Conservation (phyloP, 2,797 vertebrate genomes). For the Alca torda region DNA sequence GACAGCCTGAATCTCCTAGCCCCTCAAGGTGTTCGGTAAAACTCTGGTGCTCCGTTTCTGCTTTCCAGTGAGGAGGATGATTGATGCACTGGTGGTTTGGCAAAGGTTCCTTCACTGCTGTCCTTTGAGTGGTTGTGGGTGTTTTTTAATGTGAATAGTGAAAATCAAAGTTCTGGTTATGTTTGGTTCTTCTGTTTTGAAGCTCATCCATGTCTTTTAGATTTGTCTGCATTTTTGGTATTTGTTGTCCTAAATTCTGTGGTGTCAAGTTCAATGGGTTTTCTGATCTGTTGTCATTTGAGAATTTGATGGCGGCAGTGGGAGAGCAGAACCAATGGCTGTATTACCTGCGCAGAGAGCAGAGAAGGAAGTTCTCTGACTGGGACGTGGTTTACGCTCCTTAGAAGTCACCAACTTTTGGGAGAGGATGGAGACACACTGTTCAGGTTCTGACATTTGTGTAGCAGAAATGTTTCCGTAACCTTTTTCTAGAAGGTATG, state of each 20-base stretch:
- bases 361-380: not conserved
- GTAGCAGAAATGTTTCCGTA: slow-evolving; percentile 31
- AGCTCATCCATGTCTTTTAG: not conserved
- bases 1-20: not conserved
- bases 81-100: not conserved
- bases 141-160: not conserved
- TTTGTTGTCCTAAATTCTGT: not conserved
- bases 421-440: not conserved
- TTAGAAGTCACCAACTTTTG: not conserved
- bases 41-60: not conserved
- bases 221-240: not conserved
- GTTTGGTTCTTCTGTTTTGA: not conserved
- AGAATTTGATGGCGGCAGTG: not conserved
- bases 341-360: not conserved
- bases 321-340: not conserved
- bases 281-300: not conserved
- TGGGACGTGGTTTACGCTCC: not conserved
- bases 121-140: not conserved
- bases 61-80: not conserved
- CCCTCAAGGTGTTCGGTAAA: not conserved
- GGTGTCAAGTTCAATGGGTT: not conserved
- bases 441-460: not conserved
- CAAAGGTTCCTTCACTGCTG: not conserved
- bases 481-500: slow-evolving; percentile 9
- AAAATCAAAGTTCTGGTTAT: not conserved